Evolutionary conservation across 2,797 vertebrate species (phyloP).

Genomic region (Ataeniobius toweri): DNA sequence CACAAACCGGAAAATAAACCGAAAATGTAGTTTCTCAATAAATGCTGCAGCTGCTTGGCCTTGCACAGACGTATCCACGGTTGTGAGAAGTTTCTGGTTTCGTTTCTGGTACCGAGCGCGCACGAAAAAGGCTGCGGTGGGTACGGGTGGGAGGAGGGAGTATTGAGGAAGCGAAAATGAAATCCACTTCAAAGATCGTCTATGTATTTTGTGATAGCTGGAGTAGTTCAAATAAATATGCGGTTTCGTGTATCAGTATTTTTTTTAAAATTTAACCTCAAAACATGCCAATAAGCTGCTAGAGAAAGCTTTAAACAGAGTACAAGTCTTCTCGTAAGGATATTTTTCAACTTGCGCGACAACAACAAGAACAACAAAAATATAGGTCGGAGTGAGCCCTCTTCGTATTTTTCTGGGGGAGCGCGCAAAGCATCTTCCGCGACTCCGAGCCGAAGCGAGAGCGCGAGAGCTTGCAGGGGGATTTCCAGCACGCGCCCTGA

Average conservation of each 20-base stretch:
- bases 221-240: background rate
- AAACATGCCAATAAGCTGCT: background rate
- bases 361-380: background rate
- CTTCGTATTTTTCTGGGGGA: constrained; percentile 34
- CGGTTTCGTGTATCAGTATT: background rate
- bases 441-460: constrained; percentile 59
- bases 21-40: constrained; percentile 1
- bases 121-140: constrained; percentile 4
- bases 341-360: background rate
- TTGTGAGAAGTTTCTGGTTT: constrained; percentile 61
- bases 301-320: background rate
- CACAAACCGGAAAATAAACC: background rate
- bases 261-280: background rate
- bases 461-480: constrained; percentile 78
- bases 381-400: constrained; percentile 40
- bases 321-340: too few relatives aligned
- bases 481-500: constrained; percentile 83
- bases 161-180: constrained; percentile 92
- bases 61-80: background rate
- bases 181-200: constrained; percentile 78
- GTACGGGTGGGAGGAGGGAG: accelerated
- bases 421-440: constrained; percentile 77
- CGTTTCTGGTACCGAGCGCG: constrained; percentile 53
- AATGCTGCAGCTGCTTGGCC: constrained; percentile 19
- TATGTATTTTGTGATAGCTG: background rate